These are phyloP conservation scores for Daktulosphaira vitifoliae DNA, from an alignment of 1,140 invertebrate genomes.

Conservation along the genomic window DNA sequence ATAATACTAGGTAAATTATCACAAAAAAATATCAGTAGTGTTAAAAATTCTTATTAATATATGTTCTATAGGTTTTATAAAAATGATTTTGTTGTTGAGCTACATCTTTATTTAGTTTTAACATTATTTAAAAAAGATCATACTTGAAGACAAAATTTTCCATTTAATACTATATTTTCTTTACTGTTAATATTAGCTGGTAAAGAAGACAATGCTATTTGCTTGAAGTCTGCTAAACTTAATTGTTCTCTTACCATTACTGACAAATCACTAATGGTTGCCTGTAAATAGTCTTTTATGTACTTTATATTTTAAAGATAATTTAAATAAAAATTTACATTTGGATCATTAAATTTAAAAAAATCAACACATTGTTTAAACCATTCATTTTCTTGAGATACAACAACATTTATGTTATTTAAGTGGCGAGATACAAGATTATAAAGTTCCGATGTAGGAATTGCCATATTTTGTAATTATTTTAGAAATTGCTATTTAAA, in stretches of 20 bases:
- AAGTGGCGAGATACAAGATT: conserved; percentile 22
- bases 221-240: conserved; percentile 53
- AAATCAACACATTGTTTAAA: conserved; percentile 42
- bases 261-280: conserved; percentile 31
- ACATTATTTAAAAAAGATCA: too few relatives aligned
- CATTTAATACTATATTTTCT: conserved; percentile 45
- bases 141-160: conserved; percentile 54
- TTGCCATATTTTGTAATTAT: neutral
- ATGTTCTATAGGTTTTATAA: too few relatives aligned
- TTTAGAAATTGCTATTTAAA: too few relatives aligned
- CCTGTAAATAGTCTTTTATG: conserved; percentile 31
- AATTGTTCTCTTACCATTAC: conserved; percentile 51
- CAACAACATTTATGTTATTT: conserved; percentile 29
- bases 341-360: conserved; percentile 38
- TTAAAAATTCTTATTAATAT: too few relatives aligned
- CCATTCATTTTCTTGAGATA: conserved; percentile 39
- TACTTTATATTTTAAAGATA: too few relatives aligned
- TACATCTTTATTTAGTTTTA: too few relatives aligned
- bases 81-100: too few relatives aligned
- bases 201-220: conserved; percentile 50
- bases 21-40: too few relatives aligned
- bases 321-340: conserved; percentile 32
- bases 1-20: too few relatives aligned
- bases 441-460: conserved; percentile 6
- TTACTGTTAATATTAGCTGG: conserved; percentile 46